Conservation (phyloP, 2,888 invertebrate genomes). For the Eupithecia vulgata region DNA sequence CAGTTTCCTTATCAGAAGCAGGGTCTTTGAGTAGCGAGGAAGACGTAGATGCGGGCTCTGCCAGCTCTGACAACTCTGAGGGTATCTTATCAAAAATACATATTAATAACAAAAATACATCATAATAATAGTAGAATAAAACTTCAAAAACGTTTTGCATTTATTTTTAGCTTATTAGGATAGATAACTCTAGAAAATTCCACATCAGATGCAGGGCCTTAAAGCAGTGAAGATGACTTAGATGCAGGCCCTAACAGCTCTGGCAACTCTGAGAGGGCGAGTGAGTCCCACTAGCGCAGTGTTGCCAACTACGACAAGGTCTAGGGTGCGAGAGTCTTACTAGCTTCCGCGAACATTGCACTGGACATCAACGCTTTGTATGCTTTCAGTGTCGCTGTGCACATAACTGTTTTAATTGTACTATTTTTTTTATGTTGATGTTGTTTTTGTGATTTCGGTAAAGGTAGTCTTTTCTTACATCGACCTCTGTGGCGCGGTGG, state of each 20-base stretch:
- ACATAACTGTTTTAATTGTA: background rate
- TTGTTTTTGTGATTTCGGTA: too few species aligned
- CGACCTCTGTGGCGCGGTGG: too few species aligned
- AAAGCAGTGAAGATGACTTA: constrained; percentile 84
- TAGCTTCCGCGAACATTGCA: too few species aligned
- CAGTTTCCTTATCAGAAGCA: constrained; percentile 90
- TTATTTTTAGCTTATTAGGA: too few species aligned
- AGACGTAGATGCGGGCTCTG: constrained; percentile 71
- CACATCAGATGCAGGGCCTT: constrained; percentile 88
- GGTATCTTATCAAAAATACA: too few species aligned
- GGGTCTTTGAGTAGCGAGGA: constrained; percentile 87
- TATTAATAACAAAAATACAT: too few species aligned
- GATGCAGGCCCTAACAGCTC: constrained; percentile 85
- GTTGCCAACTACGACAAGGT: background rate
- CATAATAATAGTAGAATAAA: too few species aligned
- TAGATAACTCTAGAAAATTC: constrained; percentile 81
- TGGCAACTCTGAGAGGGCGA: constrained; percentile 84
- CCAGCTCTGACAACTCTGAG: constrained; percentile 87
- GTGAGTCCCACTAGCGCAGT: constrained; percentile 48
- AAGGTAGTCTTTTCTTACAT: too few species aligned
- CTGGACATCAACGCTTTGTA: background rate
- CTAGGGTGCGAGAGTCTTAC: too few species aligned
- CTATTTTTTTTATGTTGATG: too few species aligned
- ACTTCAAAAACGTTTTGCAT: too few species aligned
- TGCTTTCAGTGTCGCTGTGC: background rate